Evolutionary conservation across 2,113 vertebrate genomes (phyloP).

Genomic region (Candoia aspera): DNA sequence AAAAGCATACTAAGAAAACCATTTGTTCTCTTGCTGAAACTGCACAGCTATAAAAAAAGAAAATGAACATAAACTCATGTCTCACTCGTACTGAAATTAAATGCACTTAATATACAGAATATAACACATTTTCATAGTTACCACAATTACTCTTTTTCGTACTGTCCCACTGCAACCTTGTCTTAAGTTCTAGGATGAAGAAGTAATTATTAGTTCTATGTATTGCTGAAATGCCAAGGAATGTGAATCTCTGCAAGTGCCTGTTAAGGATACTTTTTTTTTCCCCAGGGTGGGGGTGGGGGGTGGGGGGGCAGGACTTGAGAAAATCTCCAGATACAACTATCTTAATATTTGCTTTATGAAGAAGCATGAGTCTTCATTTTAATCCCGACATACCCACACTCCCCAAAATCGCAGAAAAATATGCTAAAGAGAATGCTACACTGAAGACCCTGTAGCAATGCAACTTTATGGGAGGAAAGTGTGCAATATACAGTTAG

Average conservation of each 20-base stretch:
- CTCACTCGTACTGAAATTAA: background rate
- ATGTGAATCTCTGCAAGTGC: background rate
- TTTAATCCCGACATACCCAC: background rate
- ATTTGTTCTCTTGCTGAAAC: background rate
- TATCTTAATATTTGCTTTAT: background rate
- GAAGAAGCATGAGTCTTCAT: background rate
- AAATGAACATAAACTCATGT: background rate
- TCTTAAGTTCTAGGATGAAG: constrained; percentile 5
- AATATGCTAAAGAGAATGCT: background rate
- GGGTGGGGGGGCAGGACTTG: background rate
- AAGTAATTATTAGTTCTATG: background rate
- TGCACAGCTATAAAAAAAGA: background rate
- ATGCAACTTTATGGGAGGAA: background rate
- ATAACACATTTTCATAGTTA: background rate
- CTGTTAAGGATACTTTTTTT: background rate
- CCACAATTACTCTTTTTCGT: background rate
- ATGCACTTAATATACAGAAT: background rate
- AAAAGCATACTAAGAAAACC: background rate
- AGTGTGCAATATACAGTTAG: background rate
- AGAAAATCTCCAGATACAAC: background rate
- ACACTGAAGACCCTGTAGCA: background rate
- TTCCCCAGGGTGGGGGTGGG: too few relatives aligned
- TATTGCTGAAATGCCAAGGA: background rate
- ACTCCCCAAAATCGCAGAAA: background rate
- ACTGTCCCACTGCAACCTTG: background rate